Evolutionary conservation across 2,888 invertebrate species (phyloP).

Genomic region (Drosophila acutilabella): DNA sequence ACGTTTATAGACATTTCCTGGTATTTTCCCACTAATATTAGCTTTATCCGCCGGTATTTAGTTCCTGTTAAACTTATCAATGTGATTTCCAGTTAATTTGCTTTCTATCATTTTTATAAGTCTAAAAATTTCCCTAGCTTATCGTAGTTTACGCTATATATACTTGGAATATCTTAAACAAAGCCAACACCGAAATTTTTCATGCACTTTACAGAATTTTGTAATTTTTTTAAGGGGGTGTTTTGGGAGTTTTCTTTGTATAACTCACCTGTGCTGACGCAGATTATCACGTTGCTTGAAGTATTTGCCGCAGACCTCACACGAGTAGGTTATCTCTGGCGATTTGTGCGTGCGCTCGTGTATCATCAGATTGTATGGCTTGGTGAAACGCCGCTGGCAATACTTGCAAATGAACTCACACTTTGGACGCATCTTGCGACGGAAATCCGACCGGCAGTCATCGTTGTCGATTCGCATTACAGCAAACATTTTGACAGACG

Average conservation of each 20-base stretch:
- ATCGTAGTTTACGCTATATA: not conserved
- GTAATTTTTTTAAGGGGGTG: conserved; percentile 10
- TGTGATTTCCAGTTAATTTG: conserved; percentile 3
- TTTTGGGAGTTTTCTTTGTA: not conserved
- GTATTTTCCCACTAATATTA: conserved; percentile 4
- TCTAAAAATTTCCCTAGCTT: conserved; percentile 2
- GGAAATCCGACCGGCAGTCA: conserved; percentile 93
- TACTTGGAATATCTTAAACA: conserved; percentile 17
- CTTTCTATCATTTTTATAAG: not conserved
- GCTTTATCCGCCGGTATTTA: conserved; percentile 8
- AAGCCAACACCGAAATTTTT: conserved; percentile 55
- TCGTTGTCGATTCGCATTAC: conserved; percentile 95
- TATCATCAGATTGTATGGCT: conserved; percentile 99
- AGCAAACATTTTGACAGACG: conserved; percentile 90
- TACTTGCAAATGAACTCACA: conserved; percentile 99
- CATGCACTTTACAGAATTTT: conserved; percentile 46
- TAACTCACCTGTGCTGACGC: conserved; percentile 94
- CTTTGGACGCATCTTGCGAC: conserved; percentile 95
- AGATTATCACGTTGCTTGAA: conserved; percentile 99
- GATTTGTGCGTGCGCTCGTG: conserved; percentile 99
- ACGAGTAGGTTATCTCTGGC: conserved; percentile 97
- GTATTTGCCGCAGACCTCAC: conserved; percentile 98
- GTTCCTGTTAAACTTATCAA: conserved; percentile 23
- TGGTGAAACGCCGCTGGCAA: conserved; percentile 98
- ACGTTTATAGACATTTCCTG: not conserved